A percentile compares a stretch with the other conserved stretches of the same genome.
Evolutionary conservation across 2,113 vertebrate species (phyloP).

Genomic region (Vulpes vulpes): DNA sequence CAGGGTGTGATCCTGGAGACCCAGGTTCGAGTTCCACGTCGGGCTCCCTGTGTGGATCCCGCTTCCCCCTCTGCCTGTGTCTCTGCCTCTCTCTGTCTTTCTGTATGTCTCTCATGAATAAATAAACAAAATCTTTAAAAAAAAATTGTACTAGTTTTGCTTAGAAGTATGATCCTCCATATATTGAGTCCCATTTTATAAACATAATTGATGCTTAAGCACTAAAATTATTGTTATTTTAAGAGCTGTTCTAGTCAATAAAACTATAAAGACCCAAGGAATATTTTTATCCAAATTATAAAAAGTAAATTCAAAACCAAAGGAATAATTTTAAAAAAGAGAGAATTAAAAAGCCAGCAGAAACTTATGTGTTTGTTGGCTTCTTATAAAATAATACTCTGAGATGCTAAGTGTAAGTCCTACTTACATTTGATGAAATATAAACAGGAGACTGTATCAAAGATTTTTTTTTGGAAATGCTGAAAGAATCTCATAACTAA

Average conservation of each 20-base stretch:
- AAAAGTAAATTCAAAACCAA: constrained; percentile 20
- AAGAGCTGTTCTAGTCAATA: not conserved
- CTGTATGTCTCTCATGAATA: too few relatives aligned
- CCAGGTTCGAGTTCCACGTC: too few relatives aligned
- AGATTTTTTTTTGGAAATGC: not conserved
- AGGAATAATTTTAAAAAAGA: not conserved
- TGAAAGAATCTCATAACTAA: not conserved
- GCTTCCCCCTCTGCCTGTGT: too few relatives aligned
- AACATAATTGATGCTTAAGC: not conserved
- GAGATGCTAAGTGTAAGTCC: not conserved
- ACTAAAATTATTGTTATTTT: not conserved
- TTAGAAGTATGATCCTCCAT: not conserved
- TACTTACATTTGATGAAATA: not conserved
- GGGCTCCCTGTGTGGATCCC: too few relatives aligned
- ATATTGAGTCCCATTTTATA: not conserved
- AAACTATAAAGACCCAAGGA: constrained; percentile 12
- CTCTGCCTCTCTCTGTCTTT: too few relatives aligned
- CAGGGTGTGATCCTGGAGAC: too few relatives aligned
- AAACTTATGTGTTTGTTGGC: not conserved
- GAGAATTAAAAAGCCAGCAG: not conserved
- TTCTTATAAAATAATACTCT: not conserved
- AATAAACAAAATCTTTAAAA: not conserved
- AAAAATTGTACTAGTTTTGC: not conserved
- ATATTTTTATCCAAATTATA: not conserved
- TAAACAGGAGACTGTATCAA: not conserved